Base-by-base conservation (phyloP, 1,140 invertebrate genomes). In the Meteorus sp. region DNA sequence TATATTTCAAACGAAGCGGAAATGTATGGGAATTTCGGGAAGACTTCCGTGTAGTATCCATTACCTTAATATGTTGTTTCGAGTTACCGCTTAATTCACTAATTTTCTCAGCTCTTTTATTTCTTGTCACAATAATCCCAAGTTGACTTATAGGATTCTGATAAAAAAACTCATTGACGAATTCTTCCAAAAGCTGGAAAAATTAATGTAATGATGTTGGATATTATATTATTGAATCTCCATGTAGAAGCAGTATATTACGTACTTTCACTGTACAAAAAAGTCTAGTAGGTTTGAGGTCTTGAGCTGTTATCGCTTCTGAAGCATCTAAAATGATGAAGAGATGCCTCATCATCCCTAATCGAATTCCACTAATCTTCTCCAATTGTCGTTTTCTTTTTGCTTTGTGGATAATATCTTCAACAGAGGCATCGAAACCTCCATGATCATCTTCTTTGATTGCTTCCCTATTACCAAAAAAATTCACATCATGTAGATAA, bases 101-200 rank as follows among this genome's bases (percentile, higher is more conserved):
- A 3, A 97, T 74, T 81, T 92, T 95, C 73, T 99, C 95, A 13
- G 95, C 93, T 68, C 94, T 83, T 80, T 98, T 98, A 69, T 97
- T 97, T 68, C 90, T 89, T 55, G 95, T 93, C 9, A 88, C 79
- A 65, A 99, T 92, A 44, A 99, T 83, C 17, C 96, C 97, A 39
- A 99, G 79, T 79, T 99, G 97, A 77, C 94, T 96, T 47, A 99
- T 95, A 33, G 97, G 97, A 82, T 99, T 99, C 81, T 98, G 94
- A 79, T 99, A 95, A 79, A 99, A 97, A 75, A 93, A 99, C 79
- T 98, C 95, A 65, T 96, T 92, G 53, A 99, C 88, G 77, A 98
- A 99, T 62, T 88, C 86, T 81, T 98, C 93, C 48, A 98, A 73
- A 20, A 97, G 80, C 92, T 97, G 72, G 61, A 83, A 82, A 77